Evolutionary conservation across 2,888 invertebrate genomes (phyloP), one percentile per base, ranked within the genome.

Genomic region (Euspilapteryx auroguttella): DNA sequence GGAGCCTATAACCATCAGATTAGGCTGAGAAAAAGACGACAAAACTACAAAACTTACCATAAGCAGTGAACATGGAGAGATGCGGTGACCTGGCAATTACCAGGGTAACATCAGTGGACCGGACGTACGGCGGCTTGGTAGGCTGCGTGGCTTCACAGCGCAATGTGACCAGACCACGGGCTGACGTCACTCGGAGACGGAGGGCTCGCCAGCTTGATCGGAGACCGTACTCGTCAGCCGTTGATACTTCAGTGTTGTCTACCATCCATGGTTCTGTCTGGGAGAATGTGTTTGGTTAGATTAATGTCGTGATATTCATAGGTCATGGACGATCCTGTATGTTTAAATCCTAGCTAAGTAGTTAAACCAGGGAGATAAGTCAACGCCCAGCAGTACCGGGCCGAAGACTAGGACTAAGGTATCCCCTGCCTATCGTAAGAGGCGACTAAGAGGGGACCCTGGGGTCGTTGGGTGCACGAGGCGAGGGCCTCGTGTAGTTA

Each of bases 81-180:
- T 69, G 65, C 9, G 73, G 75, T n/a, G 69, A 63, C 27, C 56
- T 41, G 2, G 62, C 66, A 2, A 73, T 51, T 24, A 56, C 38
- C 9, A 73, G 37, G 10, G 48, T 65, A 1, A 52, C 45, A 31
- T 65, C 62, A 2, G 56, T 38, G 0, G 50, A 37, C 21, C 63
- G 46, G 15, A 42, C 38, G 37, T 52, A 59, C 0, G 56, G 52
- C 5, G 73, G 73, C 42, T 49, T 47, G 3, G 55, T 58, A 0
- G 66, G 69, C 43, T 71, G 71, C 14, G 57, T 61, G 20, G 73
- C 71, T 28, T 68, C 69, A 28, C 73, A 75, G 10, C 62, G 52
- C 6, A 71, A 44, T 2, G 44, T 37, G 27, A 68, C 44, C 36
- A 35, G 40, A 1, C 54, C 50, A 22, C 45, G 43, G 1, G 57